Evolutionary conservation across 2,888 invertebrate species (phyloP).

Genomic region (Latrodectus hesperus): DNA sequence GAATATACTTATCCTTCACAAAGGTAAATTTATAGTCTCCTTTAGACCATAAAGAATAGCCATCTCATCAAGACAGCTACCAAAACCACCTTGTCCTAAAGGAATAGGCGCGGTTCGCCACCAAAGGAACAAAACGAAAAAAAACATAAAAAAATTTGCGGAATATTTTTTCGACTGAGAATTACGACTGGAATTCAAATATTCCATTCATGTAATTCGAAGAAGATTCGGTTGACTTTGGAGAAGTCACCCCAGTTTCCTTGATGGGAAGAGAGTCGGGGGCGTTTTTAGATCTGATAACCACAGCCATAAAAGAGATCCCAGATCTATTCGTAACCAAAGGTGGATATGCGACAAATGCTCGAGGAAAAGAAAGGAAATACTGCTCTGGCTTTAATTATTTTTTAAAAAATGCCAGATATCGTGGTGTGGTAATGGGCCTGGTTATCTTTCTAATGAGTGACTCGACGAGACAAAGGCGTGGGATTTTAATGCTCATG

Average conservation of each 20-base stretch:
- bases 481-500: background rate
- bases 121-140: background rate
- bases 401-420: background rate
- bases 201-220: constrained; percentile 17
- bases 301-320: background rate
- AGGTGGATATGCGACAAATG: background rate
- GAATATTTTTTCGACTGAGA: background rate
- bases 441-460: too few species aligned
- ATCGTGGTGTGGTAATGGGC: too few species aligned
- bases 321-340: background rate
- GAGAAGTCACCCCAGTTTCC: background rate
- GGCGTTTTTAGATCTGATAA: constrained; percentile 5
- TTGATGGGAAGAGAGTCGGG: background rate
- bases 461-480: background rate
- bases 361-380: background rate
- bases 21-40: constrained; percentile 13
- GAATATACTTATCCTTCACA: constrained; percentile 13
- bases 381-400: background rate
- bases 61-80: background rate
- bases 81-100: background rate
- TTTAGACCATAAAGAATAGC: constrained; percentile 22
- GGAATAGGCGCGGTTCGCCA: background rate
- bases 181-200: constrained; percentile 13
- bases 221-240: background rate
- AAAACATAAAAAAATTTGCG: background rate